Evolutionary conservation across 2,888 invertebrate species (phyloP).

Genomic region (Copidosoma aretas): DNA sequence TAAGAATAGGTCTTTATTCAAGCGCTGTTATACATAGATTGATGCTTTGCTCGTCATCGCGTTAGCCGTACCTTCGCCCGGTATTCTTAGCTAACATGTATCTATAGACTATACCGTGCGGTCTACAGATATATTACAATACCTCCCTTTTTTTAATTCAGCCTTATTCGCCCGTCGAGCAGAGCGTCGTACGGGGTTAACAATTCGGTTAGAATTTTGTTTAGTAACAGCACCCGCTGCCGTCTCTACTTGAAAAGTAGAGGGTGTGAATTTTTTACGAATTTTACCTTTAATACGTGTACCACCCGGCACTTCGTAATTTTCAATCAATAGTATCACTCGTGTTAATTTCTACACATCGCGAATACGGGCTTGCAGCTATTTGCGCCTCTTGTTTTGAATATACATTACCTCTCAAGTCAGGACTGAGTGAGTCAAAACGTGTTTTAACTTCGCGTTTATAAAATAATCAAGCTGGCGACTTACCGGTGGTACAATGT

Average conservation of each 20-base stretch:
- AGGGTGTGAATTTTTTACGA: not conserved
- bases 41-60: no score
- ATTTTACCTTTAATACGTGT: not conserved
- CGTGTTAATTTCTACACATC: not conserved
- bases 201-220: not conserved
- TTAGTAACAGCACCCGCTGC: not conserved
- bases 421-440: slow-evolving; percentile 35
- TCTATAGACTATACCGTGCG: no score
- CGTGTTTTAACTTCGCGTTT: slow-evolving; percentile 30
- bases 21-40: no score
- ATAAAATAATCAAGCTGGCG: slow-evolving; percentile 24
- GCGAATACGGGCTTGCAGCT: not conserved
- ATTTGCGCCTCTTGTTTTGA: slow-evolving; percentile 5
- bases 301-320: not conserved
- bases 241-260: not conserved
- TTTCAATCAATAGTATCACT: slow-evolving; percentile 1
- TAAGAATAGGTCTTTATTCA: no score
- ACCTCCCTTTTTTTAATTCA: not conserved
- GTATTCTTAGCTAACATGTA: no score
- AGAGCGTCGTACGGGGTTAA: no score
- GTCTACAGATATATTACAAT: slow-evolving; percentile 28
- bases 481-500: no score
- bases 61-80: no score
- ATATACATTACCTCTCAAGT: no score
- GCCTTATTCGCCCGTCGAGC: not conserved